phyloP scores from a whole-genome alignment of 2,888 invertebrate species.

The Pyrrhopygopsis socrates region DNA sequence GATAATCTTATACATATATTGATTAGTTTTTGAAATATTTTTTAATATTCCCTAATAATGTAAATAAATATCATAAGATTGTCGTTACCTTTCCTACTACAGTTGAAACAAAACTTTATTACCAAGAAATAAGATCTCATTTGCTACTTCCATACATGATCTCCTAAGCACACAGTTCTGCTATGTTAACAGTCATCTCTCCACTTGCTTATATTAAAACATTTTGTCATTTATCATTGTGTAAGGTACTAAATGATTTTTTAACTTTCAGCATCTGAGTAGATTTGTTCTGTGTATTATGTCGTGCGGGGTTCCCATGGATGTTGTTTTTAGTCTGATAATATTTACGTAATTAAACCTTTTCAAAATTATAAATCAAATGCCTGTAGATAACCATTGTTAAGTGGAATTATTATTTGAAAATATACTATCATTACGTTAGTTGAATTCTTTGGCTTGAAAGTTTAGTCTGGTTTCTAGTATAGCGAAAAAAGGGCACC shows the following conservation, averaged over 20 bases:
- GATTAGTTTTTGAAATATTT: too few relatives aligned
- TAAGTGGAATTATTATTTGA: too few relatives aligned
- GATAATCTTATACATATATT: too few relatives aligned
- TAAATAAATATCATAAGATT: too few relatives aligned
- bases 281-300: background rate
- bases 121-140: background rate
- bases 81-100: too few relatives aligned
- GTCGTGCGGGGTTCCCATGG: background rate
- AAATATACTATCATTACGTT: background rate
- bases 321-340: background rate
- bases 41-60: too few relatives aligned
- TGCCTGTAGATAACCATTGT: background rate
- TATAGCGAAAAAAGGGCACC: background rate
- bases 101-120: slow-evolving; percentile 25
- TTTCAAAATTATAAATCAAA: background rate
- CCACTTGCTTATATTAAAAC: background rate
- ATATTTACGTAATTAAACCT: background rate
- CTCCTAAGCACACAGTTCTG: slow-evolving; percentile 1
- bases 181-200: background rate
- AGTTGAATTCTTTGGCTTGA: background rate
- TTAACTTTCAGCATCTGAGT: background rate
- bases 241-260: background rate
- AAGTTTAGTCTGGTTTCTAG: background rate
- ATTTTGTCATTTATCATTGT: background rate
- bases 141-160: slow-evolving; percentile 2